These are phyloP conservation scores for Benitochromis conjunctus DNA, from an alignment of 2,113 vertebrate genomes.

Conservation along the genomic window DNA sequence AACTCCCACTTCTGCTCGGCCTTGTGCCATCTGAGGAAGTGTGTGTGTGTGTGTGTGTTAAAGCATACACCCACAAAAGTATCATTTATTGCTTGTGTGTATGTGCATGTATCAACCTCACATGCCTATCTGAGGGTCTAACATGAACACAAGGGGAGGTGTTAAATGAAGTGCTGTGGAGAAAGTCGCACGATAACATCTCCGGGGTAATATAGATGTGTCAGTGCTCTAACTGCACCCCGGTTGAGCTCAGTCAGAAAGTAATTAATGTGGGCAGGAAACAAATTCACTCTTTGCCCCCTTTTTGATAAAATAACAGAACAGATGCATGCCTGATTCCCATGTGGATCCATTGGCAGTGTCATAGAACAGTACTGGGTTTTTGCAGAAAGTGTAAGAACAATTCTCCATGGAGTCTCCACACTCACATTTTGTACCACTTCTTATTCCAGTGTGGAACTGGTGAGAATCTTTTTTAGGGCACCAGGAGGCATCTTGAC, in stretches of 20 bases:
- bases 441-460: neutral
- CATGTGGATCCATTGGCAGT: neutral
- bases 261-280: neutral
- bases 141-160: conserved; percentile 40
- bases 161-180: conserved; percentile 54
- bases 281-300: neutral
- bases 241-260: neutral
- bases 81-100: neutral
- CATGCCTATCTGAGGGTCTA: conserved; percentile 40
- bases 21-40: neutral
- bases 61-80: neutral
- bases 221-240: neutral
- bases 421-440: neutral
- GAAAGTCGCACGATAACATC: conserved; percentile 34
- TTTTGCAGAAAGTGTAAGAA: neutral
- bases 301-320: neutral
- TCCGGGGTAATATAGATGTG: conserved; percentile 4
- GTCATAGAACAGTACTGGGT: neutral
- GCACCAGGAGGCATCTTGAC: neutral
- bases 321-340: neutral
- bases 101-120: conserved; percentile 23
- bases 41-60: neutral
- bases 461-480: neutral
- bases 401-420: neutral
- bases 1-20: neutral